Base-by-base conservation (phyloP, 2,888 invertebrate genomes). In the Tinea semifulvella region DNA sequence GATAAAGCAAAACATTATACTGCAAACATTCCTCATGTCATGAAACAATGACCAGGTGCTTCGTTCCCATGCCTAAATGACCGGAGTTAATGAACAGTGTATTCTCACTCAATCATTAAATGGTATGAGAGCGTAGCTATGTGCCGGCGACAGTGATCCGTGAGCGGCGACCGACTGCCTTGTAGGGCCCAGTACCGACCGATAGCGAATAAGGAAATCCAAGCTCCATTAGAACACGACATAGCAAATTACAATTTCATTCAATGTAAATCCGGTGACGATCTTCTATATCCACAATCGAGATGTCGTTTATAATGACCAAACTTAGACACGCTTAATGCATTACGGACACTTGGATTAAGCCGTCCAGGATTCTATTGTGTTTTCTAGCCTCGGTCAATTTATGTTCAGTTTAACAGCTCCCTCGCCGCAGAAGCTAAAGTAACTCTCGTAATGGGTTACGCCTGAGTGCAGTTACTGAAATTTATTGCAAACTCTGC, bases 241-340 rank as follows among this genome's bases (percentile, higher is more conserved):
- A 58, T 56, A 68, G 67, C 72, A 72, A 75, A 75, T 75, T 70
- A 73, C 71, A 69, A 68, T 70, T 74, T 72, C 73, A 76, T 77
- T 77, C 69, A 74, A 77, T 75, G 74, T 71, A 71, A 76, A 76
- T 75, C 61, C 53, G 53, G 54, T 54, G 53, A 62, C 57, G 52
- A 56, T 60, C 47, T 54, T 58, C 52, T 52, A 55, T 53, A 58
- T 61, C 57, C 58, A 54, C 56, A 26, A 35, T 43, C 27, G 27
- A 17, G 42, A 43, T 16, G 42, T 43, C 56, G 54, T 65, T 64
- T 62, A 61, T 68, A 68, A 71, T 70, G 63, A 62, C 56, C 64
- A 61, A 66, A 65, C 68, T 69, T 63, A 65, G 68, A 66, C 65
- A 67, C 65, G 64, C 61, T 63, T 65, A 67, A 71, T 72, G 65